Conservation (phyloP, 92 coral and sea anemone species). For the Blastomussa wellsi region DNA sequence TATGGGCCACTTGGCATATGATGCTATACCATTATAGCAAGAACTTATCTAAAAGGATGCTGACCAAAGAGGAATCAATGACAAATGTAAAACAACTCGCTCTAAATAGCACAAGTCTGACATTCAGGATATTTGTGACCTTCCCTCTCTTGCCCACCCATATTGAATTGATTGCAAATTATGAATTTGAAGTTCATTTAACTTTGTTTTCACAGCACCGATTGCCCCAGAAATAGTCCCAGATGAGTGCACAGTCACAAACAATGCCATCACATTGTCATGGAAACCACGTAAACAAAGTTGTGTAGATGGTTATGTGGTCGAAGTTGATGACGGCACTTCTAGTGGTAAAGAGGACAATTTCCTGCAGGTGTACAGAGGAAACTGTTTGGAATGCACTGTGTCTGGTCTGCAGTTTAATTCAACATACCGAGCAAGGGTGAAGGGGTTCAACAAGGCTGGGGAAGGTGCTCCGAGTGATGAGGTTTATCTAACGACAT, state of each 20-base stretch:
- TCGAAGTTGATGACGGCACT: conserved; percentile 85
- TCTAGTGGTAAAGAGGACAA: conserved; percentile 76
- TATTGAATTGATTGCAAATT: too few relatives aligned
- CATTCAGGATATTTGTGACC: too few relatives aligned
- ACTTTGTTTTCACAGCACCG: conserved; percentile 70
- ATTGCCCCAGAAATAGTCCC: conserved; percentile 94
- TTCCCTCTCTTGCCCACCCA: too few relatives aligned
- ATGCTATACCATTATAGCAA: too few relatives aligned
- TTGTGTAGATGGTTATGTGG: conserved; percentile 92
- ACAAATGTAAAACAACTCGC: too few relatives aligned
- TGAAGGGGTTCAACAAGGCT: conserved; percentile 86
- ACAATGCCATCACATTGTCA: conserved; percentile 87
- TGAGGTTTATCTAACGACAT: conserved; percentile 90
- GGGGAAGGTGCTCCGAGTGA: conserved; percentile 95
- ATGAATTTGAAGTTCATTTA: too few relatives aligned
- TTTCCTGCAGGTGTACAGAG: conserved; percentile 90
- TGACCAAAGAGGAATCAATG: too few relatives aligned
- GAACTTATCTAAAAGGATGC: too few relatives aligned
- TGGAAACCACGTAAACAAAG: conserved; percentile 93
- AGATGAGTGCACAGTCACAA: conserved; percentile 90
- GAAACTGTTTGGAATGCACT: conserved; percentile 81
- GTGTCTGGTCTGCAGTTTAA: conserved; percentile 96
- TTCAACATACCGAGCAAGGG: conserved; percentile 96
- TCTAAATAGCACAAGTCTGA: too few relatives aligned
- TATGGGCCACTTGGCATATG: too few relatives aligned